Conservation (phyloP, 2,113 vertebrate species). For the Tychaedon coryphoeus region DNA sequence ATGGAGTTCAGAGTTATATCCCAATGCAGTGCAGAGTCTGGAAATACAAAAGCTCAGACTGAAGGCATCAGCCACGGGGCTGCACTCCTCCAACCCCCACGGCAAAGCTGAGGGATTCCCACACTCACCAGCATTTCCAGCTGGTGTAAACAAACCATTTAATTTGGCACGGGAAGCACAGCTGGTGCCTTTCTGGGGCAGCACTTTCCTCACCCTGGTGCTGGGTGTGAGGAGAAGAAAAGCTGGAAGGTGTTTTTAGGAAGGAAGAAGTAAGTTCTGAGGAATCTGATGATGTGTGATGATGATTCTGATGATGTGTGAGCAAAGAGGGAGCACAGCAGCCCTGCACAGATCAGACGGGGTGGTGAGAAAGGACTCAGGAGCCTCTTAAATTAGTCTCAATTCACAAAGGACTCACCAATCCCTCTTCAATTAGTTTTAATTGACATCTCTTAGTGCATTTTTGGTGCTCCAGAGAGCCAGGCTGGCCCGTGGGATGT, state of each 20-base stretch:
- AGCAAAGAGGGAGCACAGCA: neutral
- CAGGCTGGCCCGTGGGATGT: fast-evolving
- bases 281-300: neutral
- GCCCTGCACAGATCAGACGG: neutral
- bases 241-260: neutral
- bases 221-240: neutral
- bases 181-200: neutral
- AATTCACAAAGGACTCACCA: neutral
- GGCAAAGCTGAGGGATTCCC: neutral
- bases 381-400: neutral
- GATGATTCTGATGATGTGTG: neutral
- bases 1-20: too few relatives aligned
- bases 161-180: neutral
- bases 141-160: neutral
- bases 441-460: neutral
- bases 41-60: fast-evolving
- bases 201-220: neutral
- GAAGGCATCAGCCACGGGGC: too few relatives aligned
- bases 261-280: neutral
- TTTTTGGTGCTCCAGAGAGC: neutral
- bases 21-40: neutral
- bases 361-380: neutral
- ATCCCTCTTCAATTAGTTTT: neutral
- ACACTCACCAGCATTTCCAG: neutral
- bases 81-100: neutral